Conservation (phyloP, 2,797 vertebrate genomes). For the Aselliscus stoliczkanus region DNA sequence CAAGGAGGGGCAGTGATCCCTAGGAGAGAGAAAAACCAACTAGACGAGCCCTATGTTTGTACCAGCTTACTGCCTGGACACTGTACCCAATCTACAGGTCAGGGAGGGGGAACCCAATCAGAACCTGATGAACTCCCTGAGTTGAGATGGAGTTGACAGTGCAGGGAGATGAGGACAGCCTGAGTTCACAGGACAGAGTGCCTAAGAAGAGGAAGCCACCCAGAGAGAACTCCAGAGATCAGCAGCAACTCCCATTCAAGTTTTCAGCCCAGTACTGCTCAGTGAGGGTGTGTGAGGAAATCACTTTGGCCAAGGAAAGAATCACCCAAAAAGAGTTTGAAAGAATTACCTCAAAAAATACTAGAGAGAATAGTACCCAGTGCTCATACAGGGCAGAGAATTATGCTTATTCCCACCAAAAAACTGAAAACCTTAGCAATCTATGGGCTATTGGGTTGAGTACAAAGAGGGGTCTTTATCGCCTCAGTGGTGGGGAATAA, state of each 20-base stretch:
- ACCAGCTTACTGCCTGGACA: neutral
- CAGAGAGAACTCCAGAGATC: neutral
- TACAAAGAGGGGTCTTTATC: neutral
- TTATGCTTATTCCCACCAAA: neutral
- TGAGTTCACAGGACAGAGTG: neutral
- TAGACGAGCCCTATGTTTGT: fast-evolving
- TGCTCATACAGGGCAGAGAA: neutral
- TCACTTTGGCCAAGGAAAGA: neutral
- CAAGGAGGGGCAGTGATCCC: neutral
- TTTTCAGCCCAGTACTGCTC: neutral
- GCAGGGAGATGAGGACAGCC: neutral
- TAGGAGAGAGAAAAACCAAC: neutral
- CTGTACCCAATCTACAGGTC: neutral
- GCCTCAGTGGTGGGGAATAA: neutral
- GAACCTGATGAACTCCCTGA: neutral
- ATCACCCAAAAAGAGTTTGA: neutral
- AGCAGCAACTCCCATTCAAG: neutral
- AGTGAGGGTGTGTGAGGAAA: neutral
- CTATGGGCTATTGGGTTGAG: neutral
- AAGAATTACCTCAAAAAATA: neutral
- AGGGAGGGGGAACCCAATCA: neutral
- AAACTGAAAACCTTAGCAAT: neutral
- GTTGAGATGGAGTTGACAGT: neutral
- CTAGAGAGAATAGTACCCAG: neutral
- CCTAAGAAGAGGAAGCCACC: neutral